These are phyloP conservation scores for Calliphora vicina DNA, from an alignment of 1,140 invertebrate species.

Conservation along the genomic window DNA sequence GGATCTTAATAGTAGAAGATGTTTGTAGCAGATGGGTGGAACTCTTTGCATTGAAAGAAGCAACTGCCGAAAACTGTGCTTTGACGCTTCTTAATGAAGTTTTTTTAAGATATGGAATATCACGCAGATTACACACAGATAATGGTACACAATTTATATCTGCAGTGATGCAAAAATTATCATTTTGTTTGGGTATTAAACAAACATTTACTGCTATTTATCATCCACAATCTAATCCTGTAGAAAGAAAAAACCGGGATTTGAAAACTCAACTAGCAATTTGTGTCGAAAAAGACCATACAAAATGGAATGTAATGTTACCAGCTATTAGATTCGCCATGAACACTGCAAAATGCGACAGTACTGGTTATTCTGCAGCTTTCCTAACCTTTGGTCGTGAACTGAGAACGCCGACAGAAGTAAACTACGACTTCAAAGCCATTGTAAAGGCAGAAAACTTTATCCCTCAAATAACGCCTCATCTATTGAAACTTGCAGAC, in stretches of 20 bases:
- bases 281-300: too few species aligned
- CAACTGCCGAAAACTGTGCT: too few species aligned
- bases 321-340: constrained; percentile 47
- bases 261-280: constrained; percentile 60
- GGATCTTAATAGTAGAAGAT: too few species aligned
- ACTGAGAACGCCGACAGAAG: too few species aligned
- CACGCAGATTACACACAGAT: constrained; percentile 45
- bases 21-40: too few species aligned
- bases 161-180: constrained; percentile 44
- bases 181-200: constrained; percentile 40
- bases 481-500: constrained; percentile 41
- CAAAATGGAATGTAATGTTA: constrained; percentile 54
- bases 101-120: too few species aligned
- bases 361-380: constrained; percentile 56
- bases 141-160: constrained; percentile 50
- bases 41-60: too few species aligned
- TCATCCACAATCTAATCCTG: constrained; percentile 61
- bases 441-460: constrained; percentile 53
- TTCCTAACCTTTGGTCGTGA: too few species aligned
- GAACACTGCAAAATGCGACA: constrained; percentile 43
- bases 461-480: constrained; percentile 51
- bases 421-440: constrained; percentile 45
- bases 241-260: constrained; percentile 63
- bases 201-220: constrained; percentile 54
- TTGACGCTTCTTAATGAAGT: too few species aligned